A percentile compares a stretch with the other conserved stretches of the same genome.
Evolutionary conservation across 2,888 invertebrate genomes (phyloP).

Genomic region (Drosophila emarginata): DNA sequence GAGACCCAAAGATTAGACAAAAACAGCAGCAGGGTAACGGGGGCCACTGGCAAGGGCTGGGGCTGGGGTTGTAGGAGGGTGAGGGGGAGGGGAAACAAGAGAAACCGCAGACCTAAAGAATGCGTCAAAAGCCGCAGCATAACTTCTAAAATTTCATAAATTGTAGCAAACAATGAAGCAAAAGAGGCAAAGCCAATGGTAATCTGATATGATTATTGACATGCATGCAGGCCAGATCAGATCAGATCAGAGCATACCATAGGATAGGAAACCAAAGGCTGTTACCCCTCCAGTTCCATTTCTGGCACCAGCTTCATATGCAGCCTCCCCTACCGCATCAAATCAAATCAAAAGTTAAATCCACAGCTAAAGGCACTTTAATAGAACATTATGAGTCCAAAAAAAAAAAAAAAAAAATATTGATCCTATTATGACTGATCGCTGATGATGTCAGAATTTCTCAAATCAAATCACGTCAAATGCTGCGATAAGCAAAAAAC

Average conservation of each 20-base stretch:
- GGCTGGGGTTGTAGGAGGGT: too few species aligned
- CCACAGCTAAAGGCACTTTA: conserved; percentile 64
- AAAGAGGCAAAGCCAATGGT: conserved; percentile 67
- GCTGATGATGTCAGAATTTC: conserved; percentile 74
- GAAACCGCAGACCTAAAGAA: conserved; percentile 61
- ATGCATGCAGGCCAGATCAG: conserved; percentile 54
- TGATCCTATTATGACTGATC: conserved; percentile 69
- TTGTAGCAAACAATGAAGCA: conserved; percentile 70
- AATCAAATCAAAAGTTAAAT: conserved; percentile 59
- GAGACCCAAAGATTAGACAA: conserved; percentile 9
- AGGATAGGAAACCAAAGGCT: neutral
- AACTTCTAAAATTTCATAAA: conserved; percentile 76
- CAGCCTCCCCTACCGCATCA: conserved; percentile 38
- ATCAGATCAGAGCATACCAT: neutral
- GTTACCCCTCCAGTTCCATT: neutral
- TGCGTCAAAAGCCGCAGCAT: conserved; percentile 75
- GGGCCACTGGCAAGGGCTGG: too few species aligned
- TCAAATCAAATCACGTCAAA: conserved; percentile 72
- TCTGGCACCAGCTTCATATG: neutral
- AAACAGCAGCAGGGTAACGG: conserved; percentile 7
- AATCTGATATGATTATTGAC: conserved; percentile 76
- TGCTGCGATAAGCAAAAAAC: conserved; percentile 66
- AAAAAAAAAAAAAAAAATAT: conserved; percentile 34
- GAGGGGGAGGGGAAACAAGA: conserved; percentile 33
- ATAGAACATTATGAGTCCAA: conserved; percentile 69